phyloP scores from a whole-genome alignment of 2,113 vertebrate species.

The Melanerpes aurifrons region DNA sequence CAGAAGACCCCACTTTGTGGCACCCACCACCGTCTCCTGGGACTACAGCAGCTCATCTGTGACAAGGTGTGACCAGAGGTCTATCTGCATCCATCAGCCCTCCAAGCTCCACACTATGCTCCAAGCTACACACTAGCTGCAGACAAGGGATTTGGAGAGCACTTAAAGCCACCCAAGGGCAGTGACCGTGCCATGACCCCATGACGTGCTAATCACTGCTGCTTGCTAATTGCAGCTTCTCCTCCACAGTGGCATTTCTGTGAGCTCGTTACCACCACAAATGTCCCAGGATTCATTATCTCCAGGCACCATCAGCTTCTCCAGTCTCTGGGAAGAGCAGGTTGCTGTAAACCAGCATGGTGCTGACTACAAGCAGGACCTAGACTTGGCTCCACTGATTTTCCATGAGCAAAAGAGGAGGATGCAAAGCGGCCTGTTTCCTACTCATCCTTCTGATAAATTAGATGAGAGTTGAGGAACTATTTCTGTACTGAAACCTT shows the following conservation, averaged over 20 bases:
- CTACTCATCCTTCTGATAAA: not conserved
- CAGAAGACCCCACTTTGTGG: accelerated
- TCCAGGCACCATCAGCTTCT: accelerated
- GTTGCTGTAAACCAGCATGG: accelerated
- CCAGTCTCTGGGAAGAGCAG: not conserved
- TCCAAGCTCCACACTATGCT: accelerated
- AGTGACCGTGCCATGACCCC: accelerated
- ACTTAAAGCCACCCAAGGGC: accelerated
- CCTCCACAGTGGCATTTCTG: accelerated
- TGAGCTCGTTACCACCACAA: accelerated
- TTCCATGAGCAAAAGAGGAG: not conserved
- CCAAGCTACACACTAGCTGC: accelerated
- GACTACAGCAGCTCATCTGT: accelerated
- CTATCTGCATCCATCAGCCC: not conserved
- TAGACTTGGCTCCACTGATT: accelerated
- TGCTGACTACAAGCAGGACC: accelerated
- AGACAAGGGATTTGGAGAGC: accelerated
- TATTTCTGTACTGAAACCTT: no score
- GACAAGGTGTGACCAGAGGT: not conserved
- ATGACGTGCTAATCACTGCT: not conserved
- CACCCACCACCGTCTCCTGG: accelerated
- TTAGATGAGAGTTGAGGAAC: accelerated
- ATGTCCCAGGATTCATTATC: accelerated
- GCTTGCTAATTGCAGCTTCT: not conserved
- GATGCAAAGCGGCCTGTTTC: accelerated